phyloP scores from a whole-genome alignment of 2,113 vertebrate species.

The Euleptes europaea region DNA sequence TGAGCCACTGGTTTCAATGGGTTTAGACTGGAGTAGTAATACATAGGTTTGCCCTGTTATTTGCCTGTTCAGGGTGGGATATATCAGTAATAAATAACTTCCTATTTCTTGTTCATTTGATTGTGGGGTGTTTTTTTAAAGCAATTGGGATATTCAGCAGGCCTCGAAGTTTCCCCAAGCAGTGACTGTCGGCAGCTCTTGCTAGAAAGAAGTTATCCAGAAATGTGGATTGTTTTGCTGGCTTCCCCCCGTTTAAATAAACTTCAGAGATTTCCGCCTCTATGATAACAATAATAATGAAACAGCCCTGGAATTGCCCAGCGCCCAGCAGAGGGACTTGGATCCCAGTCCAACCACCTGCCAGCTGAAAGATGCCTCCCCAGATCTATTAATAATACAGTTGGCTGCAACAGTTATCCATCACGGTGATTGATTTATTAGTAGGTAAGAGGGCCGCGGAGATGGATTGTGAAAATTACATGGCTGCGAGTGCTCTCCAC shows the following conservation, averaged over 20 bases:
- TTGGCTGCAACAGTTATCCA: neutral
- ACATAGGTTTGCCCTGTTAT: no score
- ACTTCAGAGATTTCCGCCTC: neutral
- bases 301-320: neutral
- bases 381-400: neutral
- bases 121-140: no score
- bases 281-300: neutral
- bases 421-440: slow-evolving; percentile 22
- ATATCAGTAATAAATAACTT: no score
- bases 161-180: no score
- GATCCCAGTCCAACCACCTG: neutral
- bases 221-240: neutral
- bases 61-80: no score
- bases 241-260: neutral
- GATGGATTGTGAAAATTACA: slow-evolving; percentile 22
- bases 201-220: neutral
- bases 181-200: neutral
- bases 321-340: neutral
- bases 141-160: neutral
- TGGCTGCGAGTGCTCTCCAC: neutral
- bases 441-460: slow-evolving; percentile 1
- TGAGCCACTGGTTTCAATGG: no score
- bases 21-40: no score
- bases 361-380: neutral
- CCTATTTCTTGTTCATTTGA: no score